Base-by-base conservation (phyloP, 2,797 vertebrate genomes). In the Champsocephalus esox region DNA sequence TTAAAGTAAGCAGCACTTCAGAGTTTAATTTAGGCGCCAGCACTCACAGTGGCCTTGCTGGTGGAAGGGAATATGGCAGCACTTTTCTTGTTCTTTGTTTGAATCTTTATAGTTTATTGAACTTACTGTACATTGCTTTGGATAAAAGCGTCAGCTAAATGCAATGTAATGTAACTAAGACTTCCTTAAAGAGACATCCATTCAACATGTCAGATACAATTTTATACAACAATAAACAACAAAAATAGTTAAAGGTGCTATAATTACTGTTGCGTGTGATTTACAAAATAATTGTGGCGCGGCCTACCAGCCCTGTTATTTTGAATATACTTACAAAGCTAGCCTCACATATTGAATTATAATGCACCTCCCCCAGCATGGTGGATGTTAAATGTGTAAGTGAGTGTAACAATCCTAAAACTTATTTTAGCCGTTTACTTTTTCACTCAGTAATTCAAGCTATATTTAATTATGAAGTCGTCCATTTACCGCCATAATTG, bases 251-350 rank as follows among this genome's bases (percentile, higher is more conserved):
- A 24, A 24, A 24, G 24, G 14, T 56, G 13, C 1, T 12, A 19
- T 44, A 49, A 59, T 54, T 46, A 34, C 45, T 34, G 48, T 62
- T 79, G 44, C 24, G 41, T 54, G 49, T 58, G 41, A 46, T 28
- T 28, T 79, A 19, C 21, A 32, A 21, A 75, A 38, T 54, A 56
- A 79, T 32, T 75, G 50, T 9, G 32, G 38, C 49, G 45, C 44
- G 5, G 11, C 11, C 14, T 43, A 49, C 32, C 17, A 57, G 51
- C 34, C 65, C 41, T 57, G n/a, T 43, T 64, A 60, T 68, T 69
- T 17, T 46, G n/a, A 55, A 48, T 58, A 44, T 19, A 41, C 9
- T 34, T 19, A n/a, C 1, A 32, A 48, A 60, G 13, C 41, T 28
- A 4, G 28, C 28, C 28, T 28, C 28, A 28, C 24, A 28, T 28